Base-by-base conservation (phyloP, 2,113 vertebrate genomes). In the Hippocampus comes region DNA sequence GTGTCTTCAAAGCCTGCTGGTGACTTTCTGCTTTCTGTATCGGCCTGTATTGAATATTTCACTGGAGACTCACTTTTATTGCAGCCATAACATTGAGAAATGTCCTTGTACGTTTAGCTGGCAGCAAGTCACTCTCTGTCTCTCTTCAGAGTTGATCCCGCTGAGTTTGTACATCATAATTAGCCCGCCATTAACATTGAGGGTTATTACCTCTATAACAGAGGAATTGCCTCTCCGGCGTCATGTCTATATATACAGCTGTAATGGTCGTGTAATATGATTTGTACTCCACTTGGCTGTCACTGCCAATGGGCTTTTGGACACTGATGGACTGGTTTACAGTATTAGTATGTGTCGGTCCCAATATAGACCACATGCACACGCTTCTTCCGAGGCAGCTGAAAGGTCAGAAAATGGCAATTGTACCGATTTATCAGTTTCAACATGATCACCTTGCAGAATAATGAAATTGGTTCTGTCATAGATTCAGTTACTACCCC, bases 211-310 rank as follows among this genome's bases (percentile, higher is more conserved):
- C 61, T 49, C 70, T 67, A 38, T 59, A 76, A 56, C 42, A 64
- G 72, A 80, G 67, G 43, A 75, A 81, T 77, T 72, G 76, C 68
- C 49, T 82, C 68, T 85, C 76, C 72, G 75, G 42, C 69, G 82
- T 73, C 75, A 12, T 11, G 38, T 46, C 43, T 65, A 46, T 73
- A 73, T 81, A 68, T 79, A 71, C 70, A 79, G 74, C 74, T 84
- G 79, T 88, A 87, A 86, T 88, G 77, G 81, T 77, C 51, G 72
- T 86, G 68, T 90, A 86, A 91, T 88, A 81, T 73, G 78, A 89
- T 88, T 87, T 86, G 78, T 78, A 78, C 75, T 90, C 77, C 83
- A 88, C 83, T 84, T 90, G 87, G 73, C 66, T 85, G 83, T 86
- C 89, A 76, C 2, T 25, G 53, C 72, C 81, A 73, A 74, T 89